Base-by-base conservation (phyloP, 92 coral and sea anemone species). In the Zoanthus sociatus region DNA sequence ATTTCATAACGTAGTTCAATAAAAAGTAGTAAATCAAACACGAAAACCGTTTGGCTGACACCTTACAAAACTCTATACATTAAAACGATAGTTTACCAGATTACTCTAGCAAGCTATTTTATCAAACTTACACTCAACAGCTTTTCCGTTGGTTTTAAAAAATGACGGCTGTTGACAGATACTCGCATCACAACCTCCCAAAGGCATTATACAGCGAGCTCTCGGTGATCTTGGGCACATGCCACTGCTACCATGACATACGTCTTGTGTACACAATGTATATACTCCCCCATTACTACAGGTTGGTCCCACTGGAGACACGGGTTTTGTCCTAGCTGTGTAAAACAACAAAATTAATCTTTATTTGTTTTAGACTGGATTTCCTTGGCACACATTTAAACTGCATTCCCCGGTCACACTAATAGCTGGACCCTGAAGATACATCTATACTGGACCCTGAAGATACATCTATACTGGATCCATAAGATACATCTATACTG, bases 141-240 rank as follows among this genome's bases (percentile, higher is more conserved):
- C 45, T 81, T 81, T 81, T 12, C 85, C 85, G 67, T 81, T 67
- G 85, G 70, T 47, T 60, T 67, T 63, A 32, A 30, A 46, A 33
- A 66, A 81, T 37, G 61, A 37, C 10, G 85, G n/a, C 20, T 71
- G 32, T 18, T 46, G 11, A 67, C 85, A 81, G 21, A 30, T 63
- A 21, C 20, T 64, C n/a, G 7, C 60, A 12, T 46, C 73, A 67
- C 85, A 81, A 37, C 85, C 75, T 9, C 85, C 85, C 85, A 81
- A 33, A 32, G 85, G 85, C 85, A 81, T 81, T 14, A 67, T 75
- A 81, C 85, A 81, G 21, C 85, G 85, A 20, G 85, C 85, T 50
- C 85, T 67, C 32, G 85, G 85, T 48, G 85, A 81, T 20, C 85
- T 54, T 21, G 85, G 64, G 20, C 85, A 81, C 58, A 66, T 18